These are phyloP conservation scores for Myiotriccus ornatus DNA, from an alignment of 2,797 vertebrate species.

Conservation along the genomic window DNA sequence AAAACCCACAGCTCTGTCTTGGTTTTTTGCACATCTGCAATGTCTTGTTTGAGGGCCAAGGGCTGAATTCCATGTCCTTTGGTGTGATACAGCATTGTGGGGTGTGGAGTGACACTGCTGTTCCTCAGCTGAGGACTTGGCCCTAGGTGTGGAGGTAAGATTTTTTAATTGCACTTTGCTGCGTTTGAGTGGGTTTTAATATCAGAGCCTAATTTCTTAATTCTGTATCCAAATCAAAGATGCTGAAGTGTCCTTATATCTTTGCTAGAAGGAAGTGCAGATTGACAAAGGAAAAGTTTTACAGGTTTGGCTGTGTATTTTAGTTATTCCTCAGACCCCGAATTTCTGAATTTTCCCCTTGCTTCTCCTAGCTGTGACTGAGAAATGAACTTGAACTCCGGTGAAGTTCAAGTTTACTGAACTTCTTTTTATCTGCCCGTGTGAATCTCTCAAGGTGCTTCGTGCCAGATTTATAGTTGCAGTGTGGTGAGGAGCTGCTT, in stretches of 20 bases:
- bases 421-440: not conserved
- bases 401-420: not conserved
- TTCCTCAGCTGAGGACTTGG: not conserved
- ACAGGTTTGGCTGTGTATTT: not conserved
- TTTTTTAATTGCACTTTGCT: not conserved
- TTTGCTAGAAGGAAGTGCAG: not conserved
- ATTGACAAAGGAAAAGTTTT: not conserved
- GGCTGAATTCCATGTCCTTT: not conserved
- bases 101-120: not conserved
- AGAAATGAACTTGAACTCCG: not conserved
- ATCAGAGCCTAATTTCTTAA: not conserved
- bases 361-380: not conserved
- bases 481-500: not conserved
- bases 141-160: not conserved
- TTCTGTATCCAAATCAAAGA: not conserved
- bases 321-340: not conserved
- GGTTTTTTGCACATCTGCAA: not conserved
- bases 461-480: not conserved
- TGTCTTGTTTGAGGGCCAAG: not conserved
- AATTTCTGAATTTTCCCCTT: not conserved
- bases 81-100: rapidly evolving
- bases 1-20: not conserved
- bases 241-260: not conserved
- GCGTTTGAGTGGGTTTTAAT: not conserved
- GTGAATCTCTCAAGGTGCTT: not conserved